Percentiles rank a stretch among this genome's conserved stretches.
Conservation (phyloP, 2,888 invertebrate species). For the Boloria selene region DNA sequence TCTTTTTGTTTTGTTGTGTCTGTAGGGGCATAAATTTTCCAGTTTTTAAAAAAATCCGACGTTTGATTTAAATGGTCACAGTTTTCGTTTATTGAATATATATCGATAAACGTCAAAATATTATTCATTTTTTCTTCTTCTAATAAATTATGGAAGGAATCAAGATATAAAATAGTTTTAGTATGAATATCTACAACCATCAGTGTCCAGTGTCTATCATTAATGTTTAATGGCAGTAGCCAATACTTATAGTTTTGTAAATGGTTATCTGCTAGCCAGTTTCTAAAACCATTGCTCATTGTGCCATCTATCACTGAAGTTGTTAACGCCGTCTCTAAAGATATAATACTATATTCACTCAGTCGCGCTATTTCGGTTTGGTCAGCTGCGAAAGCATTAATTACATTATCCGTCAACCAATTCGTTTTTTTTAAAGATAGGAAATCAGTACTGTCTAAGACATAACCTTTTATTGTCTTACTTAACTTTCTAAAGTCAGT, state of each 20-base stretch:
- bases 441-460: neutral
- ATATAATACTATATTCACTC: too few species aligned
- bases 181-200: too few species aligned
- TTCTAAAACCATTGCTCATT: neutral
- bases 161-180: neutral
- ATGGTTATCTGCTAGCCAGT: neutral
- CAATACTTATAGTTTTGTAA: neutral
- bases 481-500: too few species aligned
- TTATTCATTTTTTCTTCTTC: neutral
- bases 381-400: too few species aligned
- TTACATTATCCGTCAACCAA: too few species aligned
- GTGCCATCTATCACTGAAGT: neutral
- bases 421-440: neutral
- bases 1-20: neutral
- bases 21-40: neutral
- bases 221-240: neutral
- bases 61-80: neutral
- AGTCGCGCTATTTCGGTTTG: too few species aligned
- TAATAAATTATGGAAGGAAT: neutral
- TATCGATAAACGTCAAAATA: neutral
- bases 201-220: neutral
- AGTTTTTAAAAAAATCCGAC: neutral
- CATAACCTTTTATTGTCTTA: too few species aligned
- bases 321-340: neutral
- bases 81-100: neutral